These are phyloP conservation scores for Hydrophis major DNA, from an alignment of 2,797 vertebrate genomes.

Conservation along the genomic window DNA sequence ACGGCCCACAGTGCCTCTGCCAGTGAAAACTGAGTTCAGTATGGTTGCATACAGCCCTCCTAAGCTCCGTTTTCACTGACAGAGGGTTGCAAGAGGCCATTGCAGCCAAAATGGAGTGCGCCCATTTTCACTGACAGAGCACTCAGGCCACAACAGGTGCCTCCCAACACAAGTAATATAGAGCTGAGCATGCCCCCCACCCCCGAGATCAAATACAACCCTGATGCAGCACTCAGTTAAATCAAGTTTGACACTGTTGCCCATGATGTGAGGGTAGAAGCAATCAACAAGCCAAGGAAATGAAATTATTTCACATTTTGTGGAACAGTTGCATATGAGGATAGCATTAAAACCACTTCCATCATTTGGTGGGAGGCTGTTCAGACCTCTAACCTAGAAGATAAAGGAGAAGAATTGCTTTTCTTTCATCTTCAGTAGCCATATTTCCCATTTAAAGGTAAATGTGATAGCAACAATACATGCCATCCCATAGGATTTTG, in stretches of 20 bases:
- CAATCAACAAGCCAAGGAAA: not conserved
- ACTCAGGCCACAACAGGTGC: no score
- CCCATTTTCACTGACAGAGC: no score
- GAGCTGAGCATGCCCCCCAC: no score
- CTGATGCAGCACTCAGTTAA: no score
- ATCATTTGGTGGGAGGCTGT: not conserved
- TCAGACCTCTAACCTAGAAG: not conserved
- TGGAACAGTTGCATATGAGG: not conserved
- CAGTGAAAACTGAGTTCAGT: no score
- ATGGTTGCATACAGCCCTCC: no score
- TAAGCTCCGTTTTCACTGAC: no score
- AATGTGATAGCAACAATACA: slow-evolving; percentile 9
- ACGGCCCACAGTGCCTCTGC: no score
- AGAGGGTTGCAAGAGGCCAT: no score
- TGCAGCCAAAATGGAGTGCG: no score
- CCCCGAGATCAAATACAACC: no score
- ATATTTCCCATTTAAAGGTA: slow-evolving; percentile 26
- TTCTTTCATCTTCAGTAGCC: slow-evolving; percentile 4
- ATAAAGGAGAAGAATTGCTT: slow-evolving; percentile 9
- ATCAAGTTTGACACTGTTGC: not conserved
- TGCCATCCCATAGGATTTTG: not conserved
- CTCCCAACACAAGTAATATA: no score
- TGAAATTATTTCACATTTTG: not conserved
- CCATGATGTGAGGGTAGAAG: not conserved
- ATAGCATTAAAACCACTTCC: not conserved